phyloP scores from a whole-genome alignment of 1,140 invertebrate genomes.

The Scaptomyza graminum region DNA sequence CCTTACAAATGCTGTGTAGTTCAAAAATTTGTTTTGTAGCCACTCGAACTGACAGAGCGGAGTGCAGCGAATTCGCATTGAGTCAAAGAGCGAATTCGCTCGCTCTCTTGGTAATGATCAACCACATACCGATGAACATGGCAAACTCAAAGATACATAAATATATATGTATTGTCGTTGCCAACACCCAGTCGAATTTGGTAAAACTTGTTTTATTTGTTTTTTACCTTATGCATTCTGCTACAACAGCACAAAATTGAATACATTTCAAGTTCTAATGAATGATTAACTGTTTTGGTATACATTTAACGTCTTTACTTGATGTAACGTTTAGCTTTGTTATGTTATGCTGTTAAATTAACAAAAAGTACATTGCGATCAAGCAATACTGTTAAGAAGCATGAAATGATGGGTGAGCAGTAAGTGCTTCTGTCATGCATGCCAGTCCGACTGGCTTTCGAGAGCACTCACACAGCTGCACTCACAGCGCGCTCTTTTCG shows the following conservation, averaged over 20 bases:
- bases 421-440: constrained; percentile 5
- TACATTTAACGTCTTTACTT: too few species aligned
- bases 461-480: constrained; percentile 28
- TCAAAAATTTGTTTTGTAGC: constrained; percentile 24
- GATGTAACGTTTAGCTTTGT: too few species aligned
- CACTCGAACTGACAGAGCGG: constrained; percentile 29
- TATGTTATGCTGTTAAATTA: too few species aligned
- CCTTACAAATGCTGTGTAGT: constrained; percentile 38
- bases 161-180: constrained; percentile 23
- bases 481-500: constrained; percentile 39
- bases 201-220: constrained; percentile 25
- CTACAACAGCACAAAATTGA: background rate
- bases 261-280: too few species aligned
- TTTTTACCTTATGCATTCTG: background rate
- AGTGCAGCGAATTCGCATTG: constrained; percentile 38
- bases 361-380: too few species aligned
- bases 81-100: constrained; percentile 49
- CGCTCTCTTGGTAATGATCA: constrained; percentile 31
- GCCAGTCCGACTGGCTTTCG: constrained; percentile 12
- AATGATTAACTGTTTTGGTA: too few species aligned
- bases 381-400: too few species aligned
- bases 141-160: constrained; percentile 12
- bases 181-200: constrained; percentile 15
- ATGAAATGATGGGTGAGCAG: background rate
- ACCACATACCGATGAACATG: background rate